These are phyloP conservation scores for Drosophila vallismaia DNA, from an alignment of 2,888 invertebrate genomes.

Conservation along the genomic window DNA sequence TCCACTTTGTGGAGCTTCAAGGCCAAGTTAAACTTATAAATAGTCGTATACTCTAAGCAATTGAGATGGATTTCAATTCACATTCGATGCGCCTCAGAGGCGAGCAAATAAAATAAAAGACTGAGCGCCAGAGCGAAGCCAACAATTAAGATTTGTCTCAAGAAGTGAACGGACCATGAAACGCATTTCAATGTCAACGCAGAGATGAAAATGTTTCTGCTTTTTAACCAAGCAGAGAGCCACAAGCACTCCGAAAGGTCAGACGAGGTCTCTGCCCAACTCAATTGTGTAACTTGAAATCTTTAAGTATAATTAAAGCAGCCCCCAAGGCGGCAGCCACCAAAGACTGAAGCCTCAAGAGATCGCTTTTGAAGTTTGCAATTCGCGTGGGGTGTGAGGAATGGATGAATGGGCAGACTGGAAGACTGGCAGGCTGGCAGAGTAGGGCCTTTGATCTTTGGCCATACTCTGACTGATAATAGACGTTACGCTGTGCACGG, in stretches of 20 bases:
- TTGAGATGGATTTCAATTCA: constrained; percentile 34
- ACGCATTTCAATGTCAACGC: constrained; percentile 70
- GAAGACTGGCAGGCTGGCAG: no score
- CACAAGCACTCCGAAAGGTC: constrained; percentile 52
- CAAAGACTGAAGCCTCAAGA: constrained; percentile 40
- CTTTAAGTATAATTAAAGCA: constrained; percentile 57
- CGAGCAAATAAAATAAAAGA: constrained; percentile 1
- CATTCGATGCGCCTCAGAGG: constrained; percentile 41
- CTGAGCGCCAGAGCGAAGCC: constrained; percentile 27
- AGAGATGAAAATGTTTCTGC: constrained; percentile 35
- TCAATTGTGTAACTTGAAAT: constrained; percentile 68
- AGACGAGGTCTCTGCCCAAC: constrained; percentile 43
- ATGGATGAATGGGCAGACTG: constrained; percentile 8
- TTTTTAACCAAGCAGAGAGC: constrained; percentile 10
- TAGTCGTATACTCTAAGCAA: constrained; percentile 31
- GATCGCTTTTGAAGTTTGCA: constrained; percentile 46
- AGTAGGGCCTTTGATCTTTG: constrained; percentile 63
- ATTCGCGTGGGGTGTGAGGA: constrained; percentile 48
- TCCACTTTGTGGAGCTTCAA: constrained; percentile 25
- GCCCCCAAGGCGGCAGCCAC: constrained; percentile 37
- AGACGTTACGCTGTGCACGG: constrained; percentile 1
- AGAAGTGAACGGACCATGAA: constrained; percentile 75
- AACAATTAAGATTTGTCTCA: constrained; percentile 57
- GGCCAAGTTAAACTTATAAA: constrained; percentile 22
- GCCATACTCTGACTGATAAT: constrained; percentile 24